Evolutionary conservation across 2,888 invertebrate species (phyloP).

Genomic region (Chrysina gloriosa): DNA sequence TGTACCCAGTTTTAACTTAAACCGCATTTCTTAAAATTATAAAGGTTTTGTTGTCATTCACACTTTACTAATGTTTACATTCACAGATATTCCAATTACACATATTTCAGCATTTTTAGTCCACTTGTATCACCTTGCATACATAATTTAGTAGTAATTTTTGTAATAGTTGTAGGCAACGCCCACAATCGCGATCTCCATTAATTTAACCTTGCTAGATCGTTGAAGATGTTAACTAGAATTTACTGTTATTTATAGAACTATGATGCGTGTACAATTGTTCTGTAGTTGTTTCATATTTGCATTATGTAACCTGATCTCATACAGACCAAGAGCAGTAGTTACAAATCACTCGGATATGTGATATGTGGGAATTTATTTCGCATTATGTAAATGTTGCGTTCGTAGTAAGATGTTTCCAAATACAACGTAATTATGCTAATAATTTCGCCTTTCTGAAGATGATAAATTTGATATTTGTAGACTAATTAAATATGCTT

Average conservation of each 20-base stretch:
- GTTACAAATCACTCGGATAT: not conserved
- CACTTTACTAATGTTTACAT: too few species aligned
- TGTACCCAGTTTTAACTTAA: too few species aligned
- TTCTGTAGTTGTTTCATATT: constrained; percentile 5
- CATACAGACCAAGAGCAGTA: not conserved
- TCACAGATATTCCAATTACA: too few species aligned
- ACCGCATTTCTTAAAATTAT: too few species aligned
- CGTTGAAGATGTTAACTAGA: too few species aligned
- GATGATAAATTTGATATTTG: too few species aligned
- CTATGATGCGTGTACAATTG: not conserved
- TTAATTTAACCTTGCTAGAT: not conserved
- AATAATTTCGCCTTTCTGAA: not conserved
- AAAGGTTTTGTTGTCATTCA: too few species aligned
- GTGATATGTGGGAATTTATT: not conserved
- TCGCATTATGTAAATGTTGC: constrained; percentile 9
- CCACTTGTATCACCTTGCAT: too few species aligned
- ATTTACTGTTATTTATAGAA: constrained; percentile 23
- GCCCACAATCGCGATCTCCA: not conserved
- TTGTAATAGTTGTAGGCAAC: too few species aligned
- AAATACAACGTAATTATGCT: constrained; percentile 1
- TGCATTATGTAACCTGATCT: constrained; percentile 13
- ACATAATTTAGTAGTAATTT: too few species aligned
- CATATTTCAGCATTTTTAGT: too few species aligned
- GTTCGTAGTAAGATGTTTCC: not conserved
- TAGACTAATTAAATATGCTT: not conserved